phyloP scores from a whole-genome alignment of 2,113 vertebrate genomes.

The Anoplopoma fimbria region DNA sequence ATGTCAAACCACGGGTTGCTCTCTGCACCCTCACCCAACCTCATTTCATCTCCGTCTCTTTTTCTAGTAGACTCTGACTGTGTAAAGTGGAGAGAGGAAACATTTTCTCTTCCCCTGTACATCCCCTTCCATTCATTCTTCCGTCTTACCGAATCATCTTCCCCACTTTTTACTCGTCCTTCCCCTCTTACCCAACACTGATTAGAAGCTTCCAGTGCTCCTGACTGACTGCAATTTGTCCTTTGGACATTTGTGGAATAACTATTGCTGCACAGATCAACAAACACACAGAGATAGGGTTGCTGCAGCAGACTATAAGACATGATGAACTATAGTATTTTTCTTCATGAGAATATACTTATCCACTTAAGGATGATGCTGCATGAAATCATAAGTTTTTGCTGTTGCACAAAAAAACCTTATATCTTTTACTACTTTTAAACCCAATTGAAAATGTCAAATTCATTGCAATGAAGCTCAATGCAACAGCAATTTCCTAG shows the following conservation, averaged over 20 bases:
- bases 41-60: constrained; percentile 49
- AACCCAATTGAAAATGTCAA: background rate
- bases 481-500: background rate
- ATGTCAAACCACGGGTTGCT: constrained; percentile 71
- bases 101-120: constrained; percentile 1
- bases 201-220: background rate
- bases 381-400: background rate
- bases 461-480: background rate
- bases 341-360: fast-evolving
- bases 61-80: constrained; percentile 8
- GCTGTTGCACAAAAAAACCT: background rate
- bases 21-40: constrained; percentile 42
- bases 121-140: background rate
- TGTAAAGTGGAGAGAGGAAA: constrained; percentile 35
- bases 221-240: constrained; percentile 11
- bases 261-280: background rate
- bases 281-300: background rate
- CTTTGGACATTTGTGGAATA: background rate
- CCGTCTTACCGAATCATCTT: constrained; percentile 3
- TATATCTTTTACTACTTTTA: too few species aligned
- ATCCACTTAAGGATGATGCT: background rate
- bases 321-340: background rate
- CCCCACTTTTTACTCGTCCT: too few species aligned
- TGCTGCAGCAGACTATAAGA: background rate
- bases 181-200: too few species aligned